phyloP scores from a whole-genome alignment of 2,113 vertebrate species.

The Chascanopsetta lugubris region DNA sequence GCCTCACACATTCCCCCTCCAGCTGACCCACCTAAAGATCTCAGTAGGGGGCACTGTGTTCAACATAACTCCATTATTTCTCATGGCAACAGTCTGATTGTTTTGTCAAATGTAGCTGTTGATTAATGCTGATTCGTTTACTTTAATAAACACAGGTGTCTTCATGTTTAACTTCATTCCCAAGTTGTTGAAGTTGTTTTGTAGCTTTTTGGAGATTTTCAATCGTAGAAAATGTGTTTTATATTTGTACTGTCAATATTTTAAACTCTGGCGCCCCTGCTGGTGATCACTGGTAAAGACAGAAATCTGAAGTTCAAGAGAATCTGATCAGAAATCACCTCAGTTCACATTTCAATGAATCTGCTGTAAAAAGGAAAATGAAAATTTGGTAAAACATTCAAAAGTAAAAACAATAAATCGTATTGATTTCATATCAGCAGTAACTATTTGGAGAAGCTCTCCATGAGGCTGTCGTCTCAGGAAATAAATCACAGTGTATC shows the following conservation, averaged over 20 bases:
- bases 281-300: too few relatives aligned
- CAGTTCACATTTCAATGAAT: too few relatives aligned
- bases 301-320: too few relatives aligned
- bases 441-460: not conserved
- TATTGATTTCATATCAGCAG: too few relatives aligned
- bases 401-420: too few relatives aligned
- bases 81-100: constrained; percentile 44
- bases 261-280: too few relatives aligned
- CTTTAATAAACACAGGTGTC: constrained; percentile 71
- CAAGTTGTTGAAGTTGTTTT: not conserved
- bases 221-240: too few relatives aligned
- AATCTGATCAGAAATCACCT: too few relatives aligned
- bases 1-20: not conserved
- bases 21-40: not conserved
- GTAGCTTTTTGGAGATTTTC: not conserved
- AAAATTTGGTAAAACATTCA: too few relatives aligned
- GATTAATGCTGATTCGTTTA: constrained; percentile 43
- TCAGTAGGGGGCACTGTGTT: not conserved
- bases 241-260: too few relatives aligned
- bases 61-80: constrained; percentile 15
- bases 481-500: not conserved
- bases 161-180: too few relatives aligned
- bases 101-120: constrained; percentile 69
- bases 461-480: not conserved
- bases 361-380: too few relatives aligned